Percentiles rank a stretch among this genome's conserved stretches.
Evolutionary conservation across 2,113 vertebrate genomes (phyloP).

Genomic region (Pachycephala philippinensis): DNA sequence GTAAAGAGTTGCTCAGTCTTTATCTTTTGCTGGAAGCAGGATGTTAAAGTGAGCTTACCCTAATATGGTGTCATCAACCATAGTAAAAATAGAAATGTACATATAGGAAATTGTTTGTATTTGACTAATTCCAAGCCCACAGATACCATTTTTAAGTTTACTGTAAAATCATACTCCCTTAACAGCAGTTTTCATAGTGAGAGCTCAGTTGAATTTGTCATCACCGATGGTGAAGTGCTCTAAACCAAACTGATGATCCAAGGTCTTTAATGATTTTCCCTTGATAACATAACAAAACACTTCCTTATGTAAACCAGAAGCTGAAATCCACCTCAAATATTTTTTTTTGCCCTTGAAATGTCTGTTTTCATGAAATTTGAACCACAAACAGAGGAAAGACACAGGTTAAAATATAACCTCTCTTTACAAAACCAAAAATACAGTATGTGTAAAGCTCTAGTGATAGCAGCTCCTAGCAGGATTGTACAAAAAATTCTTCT

Average conservation of each 20-base stretch:
- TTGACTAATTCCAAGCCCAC: neutral
- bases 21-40: neutral
- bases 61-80: neutral
- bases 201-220: neutral
- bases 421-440: neutral
- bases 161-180: neutral
- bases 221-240: neutral
- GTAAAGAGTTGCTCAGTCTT: neutral
- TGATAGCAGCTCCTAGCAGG: accelerated
- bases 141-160: neutral
- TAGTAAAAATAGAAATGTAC: neutral
- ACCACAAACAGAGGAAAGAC: neutral
- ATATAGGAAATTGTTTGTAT: neutral
- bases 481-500: accelerated
- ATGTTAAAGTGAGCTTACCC: neutral
- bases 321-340: neutral
- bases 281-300: neutral
- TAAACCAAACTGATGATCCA: neutral
- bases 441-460: neutral
- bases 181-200: neutral
- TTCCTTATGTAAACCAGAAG: neutral
- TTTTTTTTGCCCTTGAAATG: neutral
- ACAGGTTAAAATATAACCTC: neutral
- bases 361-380: neutral
- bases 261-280: neutral